Conservation (phyloP, 2,113 vertebrate species). For the Electrona antarctica region DNA sequence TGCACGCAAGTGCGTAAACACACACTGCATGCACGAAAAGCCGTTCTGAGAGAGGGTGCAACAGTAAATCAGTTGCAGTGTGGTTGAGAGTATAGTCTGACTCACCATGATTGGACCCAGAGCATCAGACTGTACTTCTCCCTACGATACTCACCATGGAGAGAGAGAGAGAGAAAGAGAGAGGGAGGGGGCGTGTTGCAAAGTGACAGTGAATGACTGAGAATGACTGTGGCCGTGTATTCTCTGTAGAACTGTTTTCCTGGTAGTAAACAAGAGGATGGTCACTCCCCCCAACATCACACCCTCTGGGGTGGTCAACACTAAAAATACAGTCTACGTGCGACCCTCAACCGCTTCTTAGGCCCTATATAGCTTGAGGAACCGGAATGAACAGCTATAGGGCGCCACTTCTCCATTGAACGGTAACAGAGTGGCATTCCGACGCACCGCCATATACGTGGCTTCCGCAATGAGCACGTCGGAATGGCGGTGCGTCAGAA, state of each 20-base stretch:
- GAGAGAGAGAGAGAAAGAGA: slow-evolving; percentile 2
- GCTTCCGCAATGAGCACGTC: too few species aligned
- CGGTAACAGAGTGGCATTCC: too few species aligned
- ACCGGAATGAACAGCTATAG: too few species aligned
- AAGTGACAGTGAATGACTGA: background rate
- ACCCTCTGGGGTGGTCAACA: slow-evolving; percentile 12
- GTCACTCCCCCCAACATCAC: slow-evolving; percentile 18
- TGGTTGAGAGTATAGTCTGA: slow-evolving; percentile 25
- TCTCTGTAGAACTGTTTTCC: slow-evolving; percentile 24
- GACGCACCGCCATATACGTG: too few species aligned
- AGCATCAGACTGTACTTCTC: background rate
- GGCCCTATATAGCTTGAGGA: too few species aligned
- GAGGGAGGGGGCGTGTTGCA: background rate
- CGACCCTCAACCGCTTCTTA: too few species aligned
- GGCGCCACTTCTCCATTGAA: too few species aligned
- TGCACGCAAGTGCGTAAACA: slow-evolving; percentile 24
- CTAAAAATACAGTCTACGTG: background rate
- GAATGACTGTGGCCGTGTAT: slow-evolving; percentile 31
- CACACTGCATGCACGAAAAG: background rate
- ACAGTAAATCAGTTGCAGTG: slow-evolving; percentile 49
- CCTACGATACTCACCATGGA: too few species aligned
- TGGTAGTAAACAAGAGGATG: slow-evolving; percentile 45
- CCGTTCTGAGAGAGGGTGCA: slow-evolving; percentile 4
- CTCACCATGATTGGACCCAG: slow-evolving; percentile 31
- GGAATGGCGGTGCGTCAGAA: too few species aligned